phyloP scores from a whole-genome alignment of 2,888 invertebrate species.

The Ormyrus pomaceus region DNA sequence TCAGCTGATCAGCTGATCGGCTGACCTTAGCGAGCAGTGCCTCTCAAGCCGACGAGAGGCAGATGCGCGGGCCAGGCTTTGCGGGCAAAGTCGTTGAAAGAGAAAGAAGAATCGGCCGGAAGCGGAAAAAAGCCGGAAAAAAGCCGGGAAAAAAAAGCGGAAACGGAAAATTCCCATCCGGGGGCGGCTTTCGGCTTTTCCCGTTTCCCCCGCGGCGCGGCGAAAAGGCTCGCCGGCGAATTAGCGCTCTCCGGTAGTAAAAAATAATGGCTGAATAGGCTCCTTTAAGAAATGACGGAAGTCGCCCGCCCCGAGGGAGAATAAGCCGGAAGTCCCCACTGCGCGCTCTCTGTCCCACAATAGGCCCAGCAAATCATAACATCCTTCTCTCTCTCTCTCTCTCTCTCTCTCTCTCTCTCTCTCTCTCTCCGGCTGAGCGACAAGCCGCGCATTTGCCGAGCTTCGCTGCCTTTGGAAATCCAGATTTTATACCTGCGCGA shows the following conservation, averaged over 20 bases:
- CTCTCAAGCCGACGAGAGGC: too few relatives aligned
- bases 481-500: conserved; percentile 40
- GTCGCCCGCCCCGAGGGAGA: conserved; percentile 64
- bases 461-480: conserved; percentile 41
- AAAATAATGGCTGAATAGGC: conserved; percentile 70
- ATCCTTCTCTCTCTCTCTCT: conserved; percentile 61
- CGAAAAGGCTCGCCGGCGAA: conserved; percentile 26
- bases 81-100: too few relatives aligned
- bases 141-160: neutral
- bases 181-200: conserved; percentile 34
- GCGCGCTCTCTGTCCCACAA: conserved; percentile 62
- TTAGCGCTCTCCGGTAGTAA: conserved; percentile 60
- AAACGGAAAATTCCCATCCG: neutral
- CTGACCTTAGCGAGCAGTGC: too few relatives aligned
- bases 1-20: neutral
- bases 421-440: conserved; percentile 43
- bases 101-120: conserved; percentile 3
- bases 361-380: conserved; percentile 68
- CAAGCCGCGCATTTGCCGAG: conserved; percentile 8
- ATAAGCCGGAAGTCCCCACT: conserved; percentile 71
- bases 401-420: conserved; percentile 50
- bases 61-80: too few relatives aligned
- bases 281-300: conserved; percentile 71
- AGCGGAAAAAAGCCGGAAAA: neutral
- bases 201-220: conserved; percentile 10